Evolutionary conservation across 1,140 invertebrate genomes (phyloP).

Genomic region (Cataglyphis hispanica): DNA sequence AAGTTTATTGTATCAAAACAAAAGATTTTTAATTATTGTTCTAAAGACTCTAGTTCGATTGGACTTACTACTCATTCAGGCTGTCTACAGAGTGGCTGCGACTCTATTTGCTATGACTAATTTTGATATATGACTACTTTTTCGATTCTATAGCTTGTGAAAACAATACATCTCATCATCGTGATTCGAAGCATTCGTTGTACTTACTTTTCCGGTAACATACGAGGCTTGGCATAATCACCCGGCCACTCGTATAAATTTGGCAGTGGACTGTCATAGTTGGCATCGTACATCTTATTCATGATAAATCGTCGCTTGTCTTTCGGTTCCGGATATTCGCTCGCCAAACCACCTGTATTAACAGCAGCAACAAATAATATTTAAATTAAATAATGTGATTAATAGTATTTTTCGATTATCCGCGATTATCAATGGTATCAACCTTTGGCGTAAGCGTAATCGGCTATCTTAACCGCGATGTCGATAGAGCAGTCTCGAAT

Average conservation of each 20-base stretch:
- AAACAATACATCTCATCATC: slow-evolving; percentile 12
- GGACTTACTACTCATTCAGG: slow-evolving; percentile 6
- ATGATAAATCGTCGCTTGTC: slow-evolving; percentile 91
- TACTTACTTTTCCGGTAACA: slow-evolving; percentile 84
- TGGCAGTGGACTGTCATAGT: slow-evolving; percentile 93
- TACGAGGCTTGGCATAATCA: slow-evolving; percentile 81
- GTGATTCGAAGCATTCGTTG: background rate
- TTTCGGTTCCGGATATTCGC: slow-evolving; percentile 94
- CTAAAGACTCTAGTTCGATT: background rate
- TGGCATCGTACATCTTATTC: slow-evolving; percentile 92
- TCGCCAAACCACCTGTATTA: slow-evolving; percentile 89
- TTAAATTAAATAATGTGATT: background rate
- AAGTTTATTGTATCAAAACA: background rate
- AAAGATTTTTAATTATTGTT: background rate
- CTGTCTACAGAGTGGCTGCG: background rate
- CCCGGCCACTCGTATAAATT: slow-evolving; percentile 91
- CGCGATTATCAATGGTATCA: slow-evolving; percentile 59
- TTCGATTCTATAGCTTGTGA: slow-evolving; percentile 4
- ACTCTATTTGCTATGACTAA: slow-evolving; percentile 38
- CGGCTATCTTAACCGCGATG: slow-evolving; percentile 90
- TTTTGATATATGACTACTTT: slow-evolving; percentile 38
- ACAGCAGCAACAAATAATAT: background rate
- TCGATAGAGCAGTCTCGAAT: slow-evolving; percentile 91
- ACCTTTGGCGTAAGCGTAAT: slow-evolving; percentile 90
- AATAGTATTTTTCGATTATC: background rate